These are phyloP conservation scores for Menura novaehollandiae DNA, from an alignment of 2,113 vertebrate genomes.

Conservation along the genomic window DNA sequence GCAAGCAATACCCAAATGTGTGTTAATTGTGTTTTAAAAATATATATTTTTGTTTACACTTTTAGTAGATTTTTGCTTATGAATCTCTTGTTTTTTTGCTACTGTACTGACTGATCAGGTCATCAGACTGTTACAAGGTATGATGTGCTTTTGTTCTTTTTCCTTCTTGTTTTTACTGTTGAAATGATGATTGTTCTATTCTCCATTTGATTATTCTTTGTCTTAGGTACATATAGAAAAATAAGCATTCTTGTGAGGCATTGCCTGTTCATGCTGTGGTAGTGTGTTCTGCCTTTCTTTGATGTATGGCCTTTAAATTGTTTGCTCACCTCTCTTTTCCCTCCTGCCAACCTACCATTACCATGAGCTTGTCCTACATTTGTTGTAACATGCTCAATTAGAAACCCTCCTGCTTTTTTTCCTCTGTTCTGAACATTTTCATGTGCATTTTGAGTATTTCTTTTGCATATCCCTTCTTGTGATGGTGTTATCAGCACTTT, in stretches of 20 bases:
- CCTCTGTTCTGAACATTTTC: background rate
- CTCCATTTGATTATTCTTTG: background rate
- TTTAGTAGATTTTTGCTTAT: background rate
- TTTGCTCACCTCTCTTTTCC: constrained; percentile 26
- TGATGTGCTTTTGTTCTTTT: background rate
- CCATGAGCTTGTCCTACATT: background rate
- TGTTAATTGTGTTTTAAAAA: background rate
- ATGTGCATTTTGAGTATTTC: background rate
- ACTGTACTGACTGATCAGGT: background rate
- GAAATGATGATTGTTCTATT: background rate
- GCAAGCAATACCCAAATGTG: background rate
- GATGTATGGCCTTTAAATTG: constrained; percentile 22
- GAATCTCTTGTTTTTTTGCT: background rate
- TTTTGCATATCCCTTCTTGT: background rate
- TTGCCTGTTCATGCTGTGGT: background rate
- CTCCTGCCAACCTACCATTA: background rate
- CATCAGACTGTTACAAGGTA: background rate
- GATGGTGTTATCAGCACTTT: background rate
- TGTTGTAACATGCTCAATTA: background rate
- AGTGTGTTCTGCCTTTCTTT: constrained; percentile 13
- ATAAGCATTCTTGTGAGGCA: background rate
- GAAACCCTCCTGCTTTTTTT: background rate
- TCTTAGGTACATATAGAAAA: background rate
- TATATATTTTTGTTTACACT: background rate
- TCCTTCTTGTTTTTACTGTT: background rate